Conservation (phyloP, 2,113 vertebrate species). For the Thunnus thynnus region DNA sequence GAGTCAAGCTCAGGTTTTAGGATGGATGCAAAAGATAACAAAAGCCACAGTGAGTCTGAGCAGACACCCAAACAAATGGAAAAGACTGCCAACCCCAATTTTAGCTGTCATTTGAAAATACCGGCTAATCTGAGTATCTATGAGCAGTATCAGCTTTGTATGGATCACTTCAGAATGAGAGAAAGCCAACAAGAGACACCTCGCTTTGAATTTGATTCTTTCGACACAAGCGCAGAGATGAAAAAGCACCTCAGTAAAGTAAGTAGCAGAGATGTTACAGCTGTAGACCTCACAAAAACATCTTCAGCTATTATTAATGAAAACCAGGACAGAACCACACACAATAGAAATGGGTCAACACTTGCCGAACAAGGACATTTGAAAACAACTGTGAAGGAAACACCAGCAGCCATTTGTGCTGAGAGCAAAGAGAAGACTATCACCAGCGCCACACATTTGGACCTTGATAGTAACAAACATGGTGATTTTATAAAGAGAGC, state of each 20-base stretch:
- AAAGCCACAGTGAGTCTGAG: background rate
- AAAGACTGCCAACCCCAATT: background rate
- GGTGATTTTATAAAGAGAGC: background rate
- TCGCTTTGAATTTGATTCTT: background rate
- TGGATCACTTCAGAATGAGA: conserved; percentile 34
- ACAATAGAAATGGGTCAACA: background rate
- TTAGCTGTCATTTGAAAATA: conserved; percentile 3
- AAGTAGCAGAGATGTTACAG: background rate
- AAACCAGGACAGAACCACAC: background rate
- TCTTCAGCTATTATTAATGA: background rate
- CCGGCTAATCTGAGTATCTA: conserved; percentile 53
- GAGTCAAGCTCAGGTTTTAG: background rate
- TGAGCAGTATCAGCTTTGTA: conserved; percentile 77
- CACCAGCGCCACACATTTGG: background rate
- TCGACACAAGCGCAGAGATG: conserved; percentile 5
- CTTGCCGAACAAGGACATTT: background rate
- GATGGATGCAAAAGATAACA: background rate
- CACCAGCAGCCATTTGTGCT: background rate
- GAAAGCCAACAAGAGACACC: background rate
- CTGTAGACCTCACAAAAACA: background rate
- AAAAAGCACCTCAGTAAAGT: background rate
- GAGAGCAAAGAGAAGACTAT: background rate
- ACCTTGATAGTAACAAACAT: background rate
- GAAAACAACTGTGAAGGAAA: conserved; percentile 9
- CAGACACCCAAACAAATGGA: background rate